phyloP scores from a whole-genome alignment of 2,888 invertebrate genomes.

The Chymomyza amoena region DNA sequence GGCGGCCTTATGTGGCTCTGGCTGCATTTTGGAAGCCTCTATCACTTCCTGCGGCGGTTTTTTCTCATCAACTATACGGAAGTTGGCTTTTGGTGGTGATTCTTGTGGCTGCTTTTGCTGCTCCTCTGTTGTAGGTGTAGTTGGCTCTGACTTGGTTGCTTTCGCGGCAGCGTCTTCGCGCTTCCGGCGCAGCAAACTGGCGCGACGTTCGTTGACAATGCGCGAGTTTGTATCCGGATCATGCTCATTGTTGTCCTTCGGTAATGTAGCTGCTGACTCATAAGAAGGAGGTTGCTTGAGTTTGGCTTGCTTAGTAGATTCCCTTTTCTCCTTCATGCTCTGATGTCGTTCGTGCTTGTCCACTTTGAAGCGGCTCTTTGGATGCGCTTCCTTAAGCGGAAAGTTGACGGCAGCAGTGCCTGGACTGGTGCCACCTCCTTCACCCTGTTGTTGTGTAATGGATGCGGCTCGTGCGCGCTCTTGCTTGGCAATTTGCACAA shows the following conservation, averaged over 20 bases:
- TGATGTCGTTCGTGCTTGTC: constrained; percentile 60
- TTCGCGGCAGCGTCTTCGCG: constrained; percentile 48
- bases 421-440: constrained; percentile 35
- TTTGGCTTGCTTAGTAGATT: constrained; percentile 28
- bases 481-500: constrained; percentile 75
- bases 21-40: constrained; percentile 1
- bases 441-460: constrained; percentile 33
- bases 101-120: constrained; percentile 13
- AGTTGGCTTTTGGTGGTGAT: constrained; percentile 32
- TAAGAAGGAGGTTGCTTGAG: constrained; percentile 45
- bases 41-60: constrained; percentile 61
- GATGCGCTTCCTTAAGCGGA: constrained; percentile 62
- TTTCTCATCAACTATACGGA: constrained; percentile 80
- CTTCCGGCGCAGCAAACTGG: constrained; percentile 72
- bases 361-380: constrained; percentile 72
- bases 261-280: constrained; percentile 27
- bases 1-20: constrained; percentile 33
- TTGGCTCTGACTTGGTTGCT: constrained; percentile 37
- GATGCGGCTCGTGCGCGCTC: constrained; percentile 67
- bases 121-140: constrained; percentile 6
- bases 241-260: constrained; percentile 60
- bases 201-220: constrained; percentile 75
- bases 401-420: constrained; percentile 26
- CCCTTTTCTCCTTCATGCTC: constrained; percentile 45
- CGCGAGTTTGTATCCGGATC: constrained; percentile 75